Conservation (phyloP, 1,140 invertebrate genomes). For the Orussus abietinus region DNA sequence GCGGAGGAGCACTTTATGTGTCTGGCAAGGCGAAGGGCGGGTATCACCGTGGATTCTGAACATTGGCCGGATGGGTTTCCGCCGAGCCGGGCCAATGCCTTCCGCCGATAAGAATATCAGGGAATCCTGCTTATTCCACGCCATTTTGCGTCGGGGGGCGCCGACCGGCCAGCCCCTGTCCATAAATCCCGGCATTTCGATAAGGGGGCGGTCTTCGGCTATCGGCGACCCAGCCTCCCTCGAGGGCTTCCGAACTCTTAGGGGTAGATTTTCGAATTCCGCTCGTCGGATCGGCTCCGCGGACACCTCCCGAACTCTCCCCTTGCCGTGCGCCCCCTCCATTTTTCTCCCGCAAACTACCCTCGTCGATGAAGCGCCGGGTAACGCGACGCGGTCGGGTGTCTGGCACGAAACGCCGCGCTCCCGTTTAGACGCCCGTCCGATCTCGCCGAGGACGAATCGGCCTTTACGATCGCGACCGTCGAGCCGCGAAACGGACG, state of each 20-base stretch:
- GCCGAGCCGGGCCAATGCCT: conserved; percentile 1
- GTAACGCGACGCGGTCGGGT: conserved; percentile 16
- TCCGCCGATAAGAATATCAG: conserved; percentile 20
- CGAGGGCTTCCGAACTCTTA: conserved; percentile 2
- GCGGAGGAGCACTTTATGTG: conserved; percentile 23
- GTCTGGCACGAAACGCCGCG: conserved; percentile 1
- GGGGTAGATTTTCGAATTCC: not conserved
- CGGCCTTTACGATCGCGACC: too few species aligned
- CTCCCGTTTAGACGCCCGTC: too few species aligned
- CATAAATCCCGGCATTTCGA: not conserved
- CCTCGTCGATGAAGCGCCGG: conserved; percentile 2
- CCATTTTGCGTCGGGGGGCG: conserved; percentile 16
- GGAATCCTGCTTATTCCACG: not conserved
- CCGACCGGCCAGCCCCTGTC: too few species aligned
- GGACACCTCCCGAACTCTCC: conserved; percentile 9
- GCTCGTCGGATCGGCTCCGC: not conserved
- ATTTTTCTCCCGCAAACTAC: conserved; percentile 13
- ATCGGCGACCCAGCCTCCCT: not conserved
- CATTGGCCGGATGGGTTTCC: conserved; percentile 28
- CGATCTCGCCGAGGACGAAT: too few species aligned
- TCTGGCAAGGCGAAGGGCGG: conserved; percentile 25
- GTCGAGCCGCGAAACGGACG: too few species aligned
- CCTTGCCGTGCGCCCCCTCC: conserved; percentile 11
- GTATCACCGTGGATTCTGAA: conserved; percentile 31
- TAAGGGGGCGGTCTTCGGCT: not conserved